Conservation (phyloP, 1,140 invertebrate genomes). For the Choristoneura fumiferana region DNA sequence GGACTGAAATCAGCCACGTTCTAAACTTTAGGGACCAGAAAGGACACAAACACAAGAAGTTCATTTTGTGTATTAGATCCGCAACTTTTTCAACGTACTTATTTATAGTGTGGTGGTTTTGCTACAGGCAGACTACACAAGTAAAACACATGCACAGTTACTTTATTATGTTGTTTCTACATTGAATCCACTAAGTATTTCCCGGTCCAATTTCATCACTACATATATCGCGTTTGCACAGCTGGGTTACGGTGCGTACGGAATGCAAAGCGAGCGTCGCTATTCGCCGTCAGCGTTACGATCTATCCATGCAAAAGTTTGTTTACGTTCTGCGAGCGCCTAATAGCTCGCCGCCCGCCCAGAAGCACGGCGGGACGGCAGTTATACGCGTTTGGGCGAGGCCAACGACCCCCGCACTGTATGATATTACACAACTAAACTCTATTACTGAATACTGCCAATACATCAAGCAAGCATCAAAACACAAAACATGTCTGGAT, state of each 20-base stretch:
- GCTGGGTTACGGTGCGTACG: not conserved
- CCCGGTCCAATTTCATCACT: not conserved
- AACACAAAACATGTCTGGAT: too few species aligned
- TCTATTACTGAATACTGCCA: not conserved
- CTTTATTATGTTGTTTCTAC: not conserved
- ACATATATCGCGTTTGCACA: not conserved
- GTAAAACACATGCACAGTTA: too few species aligned
- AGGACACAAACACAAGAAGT: too few species aligned
- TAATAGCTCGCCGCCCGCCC: conserved; percentile 15
- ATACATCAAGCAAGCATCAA: too few species aligned
- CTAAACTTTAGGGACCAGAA: too few species aligned
- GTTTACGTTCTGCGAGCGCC: conserved; percentile 12
- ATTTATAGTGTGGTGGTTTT: too few species aligned
- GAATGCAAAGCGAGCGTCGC: conserved; percentile 5
- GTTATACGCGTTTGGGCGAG: not conserved
- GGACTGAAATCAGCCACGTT: too few species aligned
- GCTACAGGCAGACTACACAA: too few species aligned
- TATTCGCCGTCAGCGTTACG: conserved; percentile 4
- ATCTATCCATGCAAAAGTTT: conserved; percentile 18
- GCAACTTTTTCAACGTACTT: too few species aligned
- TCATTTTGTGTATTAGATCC: too few species aligned
- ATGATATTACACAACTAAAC: not conserved
- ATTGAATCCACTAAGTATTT: not conserved
- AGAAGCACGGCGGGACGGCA: not conserved
- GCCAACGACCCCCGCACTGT: conserved; percentile 1